Percentiles rank a stretch among this genome's conserved stretches.
Conservation (phyloP, 2,113 vertebrate species). For the Scophthalmus maximus region DNA sequence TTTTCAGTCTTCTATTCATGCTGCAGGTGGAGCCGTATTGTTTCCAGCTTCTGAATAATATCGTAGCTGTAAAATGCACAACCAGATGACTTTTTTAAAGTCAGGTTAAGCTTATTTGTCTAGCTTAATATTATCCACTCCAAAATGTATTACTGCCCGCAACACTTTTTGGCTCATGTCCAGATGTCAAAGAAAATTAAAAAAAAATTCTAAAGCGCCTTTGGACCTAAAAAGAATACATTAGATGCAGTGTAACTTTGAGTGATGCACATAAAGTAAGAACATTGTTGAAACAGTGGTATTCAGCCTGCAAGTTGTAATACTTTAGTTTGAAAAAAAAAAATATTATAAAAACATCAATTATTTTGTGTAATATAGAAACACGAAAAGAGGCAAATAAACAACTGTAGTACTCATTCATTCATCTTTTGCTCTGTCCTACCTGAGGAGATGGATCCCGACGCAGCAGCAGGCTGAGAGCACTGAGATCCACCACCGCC, state of each 20-base stretch:
- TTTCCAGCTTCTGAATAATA: background rate
- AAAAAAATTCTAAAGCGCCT: no score
- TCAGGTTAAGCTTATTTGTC: no score
- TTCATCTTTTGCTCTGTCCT: constrained; percentile 46
- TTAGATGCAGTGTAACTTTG: no score
- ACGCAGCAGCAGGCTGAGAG: constrained; percentile 22
- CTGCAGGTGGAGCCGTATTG: background rate
- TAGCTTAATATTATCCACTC: no score
- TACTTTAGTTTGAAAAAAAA: no score
- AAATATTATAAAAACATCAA: no score
- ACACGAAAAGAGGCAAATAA: background rate
- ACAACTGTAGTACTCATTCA: background rate
- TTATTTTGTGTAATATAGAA: no score
- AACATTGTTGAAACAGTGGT: background rate
- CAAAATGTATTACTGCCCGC: background rate
- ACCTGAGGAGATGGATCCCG: constrained; percentile 59
- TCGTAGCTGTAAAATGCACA: no score
- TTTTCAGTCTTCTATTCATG: background rate
- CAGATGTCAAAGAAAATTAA: no score
- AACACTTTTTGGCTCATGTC: no score
- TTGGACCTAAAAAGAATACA: no score
- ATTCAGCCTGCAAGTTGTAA: background rate
- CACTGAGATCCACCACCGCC: constrained; percentile 27
- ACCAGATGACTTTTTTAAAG: no score
- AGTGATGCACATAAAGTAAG: background rate